Base-by-base conservation (phyloP, 2,888 invertebrate species). In the Eilema sororculum region DNA sequence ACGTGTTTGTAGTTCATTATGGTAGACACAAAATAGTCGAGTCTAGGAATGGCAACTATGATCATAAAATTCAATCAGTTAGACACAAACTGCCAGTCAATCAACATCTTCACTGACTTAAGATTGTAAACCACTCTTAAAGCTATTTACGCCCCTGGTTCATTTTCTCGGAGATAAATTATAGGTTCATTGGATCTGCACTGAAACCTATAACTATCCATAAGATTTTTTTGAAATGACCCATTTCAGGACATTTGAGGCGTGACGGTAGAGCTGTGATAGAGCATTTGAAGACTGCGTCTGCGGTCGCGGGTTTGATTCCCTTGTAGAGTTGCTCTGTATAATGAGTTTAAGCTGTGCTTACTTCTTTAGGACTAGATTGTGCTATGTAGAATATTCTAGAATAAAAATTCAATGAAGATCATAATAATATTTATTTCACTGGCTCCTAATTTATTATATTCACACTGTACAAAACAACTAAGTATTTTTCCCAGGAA, bases 41-140 rank as follows among this genome's bases (percentile, higher is more conserved):
- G 37, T n/a, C 66, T 41, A 59, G 33, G 57, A n/a, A 33, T 33
- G 25, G 56, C 41, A 25, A 30, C 57, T 24, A 58, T 8, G 8
- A 24, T 13, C 41, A 59, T 59, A 66, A 66, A 66, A 25, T 66
- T 57, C 58, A 66, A 66, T 59, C 41, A 66, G 25, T 57, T 41
- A 25, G 58, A n/a, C 37, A 59, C 28, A 59, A 66, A 66, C 59
- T 59, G 25, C 33, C 58, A 58, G 66, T 25, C 41, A 25, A 28
- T 30, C 37, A 37, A 30, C 25, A 33, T 60, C 9, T 16, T 13
- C 46, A 30, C 22, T 8, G 33, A 20, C 33, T 30, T 30, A 2
- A 16, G 58, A 25, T 58, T 24, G 25, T 25, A 25, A 24, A 52
- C 46, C 46, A 46, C n/a, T 52, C 52, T 52, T n/a, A 8, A 52